Evolutionary conservation across 2,888 invertebrate species (phyloP), one percentile per base, ranked within the genome.

Genomic region (Drosophila mercatorum): DNA sequence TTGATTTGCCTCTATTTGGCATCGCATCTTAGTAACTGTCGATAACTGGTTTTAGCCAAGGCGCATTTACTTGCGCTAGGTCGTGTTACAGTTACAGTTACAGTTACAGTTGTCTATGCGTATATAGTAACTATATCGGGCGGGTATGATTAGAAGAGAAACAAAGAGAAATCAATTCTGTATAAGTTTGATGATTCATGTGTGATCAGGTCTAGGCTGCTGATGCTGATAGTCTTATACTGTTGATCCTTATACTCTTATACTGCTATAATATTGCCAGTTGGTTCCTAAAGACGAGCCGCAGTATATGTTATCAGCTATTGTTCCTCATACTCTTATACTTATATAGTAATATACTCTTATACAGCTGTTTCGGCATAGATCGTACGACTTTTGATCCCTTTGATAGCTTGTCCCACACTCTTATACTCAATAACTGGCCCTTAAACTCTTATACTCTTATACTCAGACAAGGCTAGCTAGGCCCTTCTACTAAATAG

Each of bases 11-110:
- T 68, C 51, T 38, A 60, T 56, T 73, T 51, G 44, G 34, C 34
- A 34, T 12, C 5, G 49, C 14, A 22, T 34, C 34, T 34, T 36
- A 38, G 22, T 53, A 14, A 41, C 49, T 12, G 47, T 55, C 22
- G 6, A 46, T 12, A 66, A 69, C 69, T 69, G 69, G 69, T 69
- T 69, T 69, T 60, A 40, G 7, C n/a, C 26, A 46, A 22, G 38
- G 41, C 22, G 28, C 38, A 57, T 7, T n/a, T 14, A 31, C 40
- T 49, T 49, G 14, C 49, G 40, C 17, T 59, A 59, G 59, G 64
- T 49, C 41, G 41, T 49, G 34, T 28, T 41, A 53, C 59, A 40
- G 49, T 49, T 49, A 7, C 58, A 38, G 4, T 17, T 31, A 4
- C 59, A 40, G 49, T 49, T 49, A 12, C 58, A 38, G 4, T 17